Conservation (phyloP, 2,797 vertebrate genomes). For the Choloepus didactylus region DNA sequence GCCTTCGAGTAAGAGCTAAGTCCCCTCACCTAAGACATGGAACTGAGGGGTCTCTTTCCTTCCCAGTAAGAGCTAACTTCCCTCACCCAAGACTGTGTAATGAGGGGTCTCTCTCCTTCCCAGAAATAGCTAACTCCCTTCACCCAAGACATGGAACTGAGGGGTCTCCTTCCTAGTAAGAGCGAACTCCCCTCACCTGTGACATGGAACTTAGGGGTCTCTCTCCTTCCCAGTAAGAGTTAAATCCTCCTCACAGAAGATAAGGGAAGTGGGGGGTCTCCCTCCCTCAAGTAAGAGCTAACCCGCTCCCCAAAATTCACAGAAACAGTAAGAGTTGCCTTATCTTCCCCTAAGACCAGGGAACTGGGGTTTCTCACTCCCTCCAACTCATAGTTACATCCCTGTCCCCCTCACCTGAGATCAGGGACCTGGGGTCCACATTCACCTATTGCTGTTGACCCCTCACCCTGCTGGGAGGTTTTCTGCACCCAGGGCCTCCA, state of each 20-base stretch:
- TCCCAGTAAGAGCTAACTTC: background rate
- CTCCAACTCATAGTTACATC: too few relatives aligned
- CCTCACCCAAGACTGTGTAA: background rate
- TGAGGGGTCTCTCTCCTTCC: background rate
- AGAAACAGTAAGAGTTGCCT: background rate
- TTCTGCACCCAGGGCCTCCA: background rate
- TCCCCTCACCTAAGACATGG: background rate
- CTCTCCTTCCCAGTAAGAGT: conserved; percentile 63
- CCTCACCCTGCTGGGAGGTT: background rate
- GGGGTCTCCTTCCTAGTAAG: background rate
- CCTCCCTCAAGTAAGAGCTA: background rate
- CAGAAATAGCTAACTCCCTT: background rate
- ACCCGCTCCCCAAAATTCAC: background rate
- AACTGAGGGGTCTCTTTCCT: background rate
- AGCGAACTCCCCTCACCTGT: too few relatives aligned
- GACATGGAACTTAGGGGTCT: conserved; percentile 29
- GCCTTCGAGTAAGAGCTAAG: conserved; percentile 72
- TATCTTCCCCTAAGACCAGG: background rate
- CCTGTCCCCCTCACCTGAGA: background rate
- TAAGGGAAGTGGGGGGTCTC: background rate
- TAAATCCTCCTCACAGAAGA: background rate
- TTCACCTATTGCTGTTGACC: background rate
- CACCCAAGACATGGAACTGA: background rate
- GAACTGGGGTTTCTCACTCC: too few relatives aligned
- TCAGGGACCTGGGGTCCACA: too few relatives aligned